Percentiles rank a stretch among this genome's conserved stretches.
Evolutionary conservation across 2,888 invertebrate species (phyloP).

Genomic region (Sepiola atlantica): DNA sequence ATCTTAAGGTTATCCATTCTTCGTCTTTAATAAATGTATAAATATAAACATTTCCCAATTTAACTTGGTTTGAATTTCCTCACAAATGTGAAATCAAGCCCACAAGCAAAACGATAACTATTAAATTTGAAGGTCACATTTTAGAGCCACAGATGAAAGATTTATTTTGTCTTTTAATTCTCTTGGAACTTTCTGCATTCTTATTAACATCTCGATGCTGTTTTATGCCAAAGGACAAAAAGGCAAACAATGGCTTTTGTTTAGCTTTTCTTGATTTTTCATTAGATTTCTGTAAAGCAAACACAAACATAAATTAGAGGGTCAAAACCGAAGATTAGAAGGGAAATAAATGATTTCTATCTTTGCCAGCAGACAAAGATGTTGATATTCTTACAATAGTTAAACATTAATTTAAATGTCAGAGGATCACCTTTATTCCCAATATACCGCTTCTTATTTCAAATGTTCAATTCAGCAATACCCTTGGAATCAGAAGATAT

Average conservation of each 20-base stretch:
- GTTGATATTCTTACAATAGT: background rate
- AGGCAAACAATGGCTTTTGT: background rate
- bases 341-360: background rate
- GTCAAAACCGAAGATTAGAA: background rate
- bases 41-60: background rate
- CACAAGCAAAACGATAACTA: background rate
- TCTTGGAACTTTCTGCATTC: background rate
- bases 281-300: background rate
- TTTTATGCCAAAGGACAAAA: background rate
- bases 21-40: background rate
- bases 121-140: background rate
- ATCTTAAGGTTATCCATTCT: too few species aligned
- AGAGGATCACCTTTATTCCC: background rate
- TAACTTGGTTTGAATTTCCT: background rate
- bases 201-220: background rate
- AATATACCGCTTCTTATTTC: background rate
- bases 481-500: too few species aligned
- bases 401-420: background rate
- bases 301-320: background rate
- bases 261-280: background rate
- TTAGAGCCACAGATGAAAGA: background rate
- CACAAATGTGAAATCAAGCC: background rate
- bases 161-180: background rate
- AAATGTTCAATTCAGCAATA: background rate
- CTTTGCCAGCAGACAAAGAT: background rate